These are phyloP conservation scores for Zaprionus vittiger DNA, from an alignment of 1,140 invertebrate species.

Conservation along the genomic window DNA sequence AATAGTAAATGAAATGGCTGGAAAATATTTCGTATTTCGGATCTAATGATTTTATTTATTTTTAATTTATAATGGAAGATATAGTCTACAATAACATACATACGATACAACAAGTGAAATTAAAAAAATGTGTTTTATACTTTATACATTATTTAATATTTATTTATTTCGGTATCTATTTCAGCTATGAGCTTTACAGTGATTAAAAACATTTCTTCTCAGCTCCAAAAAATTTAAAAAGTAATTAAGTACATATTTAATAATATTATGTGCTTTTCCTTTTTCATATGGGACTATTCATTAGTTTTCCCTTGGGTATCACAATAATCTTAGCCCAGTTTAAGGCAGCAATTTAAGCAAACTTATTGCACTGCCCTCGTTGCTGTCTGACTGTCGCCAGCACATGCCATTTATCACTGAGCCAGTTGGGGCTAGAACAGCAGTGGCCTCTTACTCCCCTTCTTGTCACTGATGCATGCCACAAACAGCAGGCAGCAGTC, in stretches of 20 bases:
- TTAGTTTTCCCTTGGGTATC: no score
- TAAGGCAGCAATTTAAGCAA: not conserved
- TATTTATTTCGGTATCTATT: no score
- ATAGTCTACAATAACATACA: no score
- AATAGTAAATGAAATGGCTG: not conserved
- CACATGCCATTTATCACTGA: conserved; percentile 66
- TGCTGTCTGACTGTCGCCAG: conserved; percentile 25
- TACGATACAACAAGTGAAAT: no score
- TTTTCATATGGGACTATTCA: no score
- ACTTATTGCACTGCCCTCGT: conserved; percentile 55
- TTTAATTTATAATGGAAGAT: not conserved
- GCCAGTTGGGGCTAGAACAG: conserved; percentile 29
- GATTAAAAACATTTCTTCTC: no score
- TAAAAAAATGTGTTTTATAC: no score
- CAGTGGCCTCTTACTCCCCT: conserved; percentile 41
- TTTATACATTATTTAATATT: no score
- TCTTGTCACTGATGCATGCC: conserved; percentile 33
- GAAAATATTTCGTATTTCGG: not conserved
- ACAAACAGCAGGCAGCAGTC: conserved; percentile 17
- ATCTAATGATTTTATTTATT: not conserved
- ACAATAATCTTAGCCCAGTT: not conserved
- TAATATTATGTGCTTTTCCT: no score
- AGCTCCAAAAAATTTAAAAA: not conserved
- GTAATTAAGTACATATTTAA: no score
- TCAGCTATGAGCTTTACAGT: no score